Evolutionary conservation across 2,797 vertebrate genomes (phyloP), one percentile per base, ranked within the genome.

Genomic region (Sebastes umbrosus): DNA sequence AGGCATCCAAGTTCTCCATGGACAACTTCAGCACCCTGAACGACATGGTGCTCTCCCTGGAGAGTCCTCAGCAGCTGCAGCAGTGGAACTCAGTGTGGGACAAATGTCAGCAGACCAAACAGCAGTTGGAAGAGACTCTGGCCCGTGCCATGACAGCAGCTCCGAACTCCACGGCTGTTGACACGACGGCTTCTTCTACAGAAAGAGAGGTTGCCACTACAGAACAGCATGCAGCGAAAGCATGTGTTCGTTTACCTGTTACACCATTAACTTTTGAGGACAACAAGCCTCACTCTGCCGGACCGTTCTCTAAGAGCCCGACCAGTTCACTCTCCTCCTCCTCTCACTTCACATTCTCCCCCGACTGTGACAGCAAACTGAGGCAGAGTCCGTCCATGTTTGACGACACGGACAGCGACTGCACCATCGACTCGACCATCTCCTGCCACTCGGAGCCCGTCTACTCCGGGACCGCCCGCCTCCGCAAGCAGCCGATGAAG

Each of bases 401-500:
- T 6, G 96, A 97, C 0, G 96, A 97, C 90, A 95, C 92, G 0
- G 96, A 97, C 91, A 94, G 93, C 54, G 94, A 96, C 93, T 95
- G 95, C 89, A 94, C 95, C 18, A 54, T 95, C 1, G 96, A 96
- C 91, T 96, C 96, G 0, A 91, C 89, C 36, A 62, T 92, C 70
- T 96, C 96, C 65, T 96, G 95, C 86, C 94, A 90, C 77, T 96
- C 95, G 0, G 96, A 97, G 90, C 96, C 96, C 0, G 81, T 91
- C 67, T 94, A 93, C 90, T 93, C 92, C 0, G 92, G 88, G 1
- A 75, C 87, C 2, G 62, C 92, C 1, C 93, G 89, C 24, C 94
- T 95, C 54, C 95, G 95, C 84, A 97, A 96, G 79, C 96, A 96
- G 55, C 96, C 96, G 0, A 92, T 96, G 84, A 97, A 97, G 85